Evolutionary conservation across 2,113 vertebrate species (phyloP), one percentile per base, ranked within the genome.

Genomic region (Lamprologus speciosus): DNA sequence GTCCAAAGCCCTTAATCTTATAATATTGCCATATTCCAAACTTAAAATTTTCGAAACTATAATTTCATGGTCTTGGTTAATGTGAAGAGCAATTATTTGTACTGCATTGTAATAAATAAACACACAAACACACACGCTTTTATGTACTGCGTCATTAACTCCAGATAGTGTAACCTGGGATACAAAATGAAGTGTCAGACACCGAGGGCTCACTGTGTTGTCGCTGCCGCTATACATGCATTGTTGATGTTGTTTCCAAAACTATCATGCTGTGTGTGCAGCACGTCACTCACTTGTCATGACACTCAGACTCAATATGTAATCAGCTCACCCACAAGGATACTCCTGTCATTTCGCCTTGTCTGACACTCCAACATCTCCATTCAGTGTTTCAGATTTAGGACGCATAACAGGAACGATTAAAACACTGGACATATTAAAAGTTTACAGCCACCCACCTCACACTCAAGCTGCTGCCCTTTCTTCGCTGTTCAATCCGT

Each of bases 231-330:
- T 85, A 75, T 63, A 81, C 50, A 26, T 79, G 23, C 87, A 81
- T 85, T 87, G 86, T 83, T 82, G 86, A 89, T 83, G 89, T 85
- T 92, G 87, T 88, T 92, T 87, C 78, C 13, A 45, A 68, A 37
- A 50, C 60, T 5, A n/a, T 80, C 53, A 40, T 87, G 91, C 84
- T 92, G 90, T 86, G 87, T 91, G 82, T 65, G 92, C 87, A 88
- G 88, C 75, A 86, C 68, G 91, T 92, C 91, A 93, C 85, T 94
- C 91, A 93, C 82, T 83, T 91, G 91, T 91, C 90, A 31, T 28
- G 60, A 68, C 63, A 81, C 87, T 91, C 57, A 91, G 78, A 89
- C 40, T 88, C 80, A 70, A 85, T 88, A 88, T 89, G 85, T 84
- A 82, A 89, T 89, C 87, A 84, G 19, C 42, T 90, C 81, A n/a